Evolutionary conservation across 2,797 vertebrate species (phyloP), one percentile per base, ranked within the genome.

Genomic region (Amblyraja radiata): DNA sequence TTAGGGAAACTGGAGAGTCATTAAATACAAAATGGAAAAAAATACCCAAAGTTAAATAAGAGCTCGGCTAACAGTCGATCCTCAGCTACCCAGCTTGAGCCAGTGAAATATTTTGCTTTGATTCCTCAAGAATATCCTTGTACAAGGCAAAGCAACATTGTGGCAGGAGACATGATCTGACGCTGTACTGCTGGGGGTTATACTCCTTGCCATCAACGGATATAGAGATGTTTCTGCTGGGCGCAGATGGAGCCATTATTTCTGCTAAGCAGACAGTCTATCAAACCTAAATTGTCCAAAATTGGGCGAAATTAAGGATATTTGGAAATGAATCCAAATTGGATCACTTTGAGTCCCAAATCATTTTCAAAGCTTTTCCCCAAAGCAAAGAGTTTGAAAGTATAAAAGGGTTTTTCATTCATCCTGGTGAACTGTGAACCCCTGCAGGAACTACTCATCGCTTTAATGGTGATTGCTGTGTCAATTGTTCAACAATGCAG

Each of bases 221-320:
- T 36, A 16, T 18, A 88, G 23, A 32, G 61, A 11, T 88, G n/a
- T 54, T 88, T 23, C n/a, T 23, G 84, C 61, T 68, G n/a, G n/a
- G 32, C 16, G 8, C 32, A 18, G 6, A 21, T 36, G 61, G 14
- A 36, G n/a, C 14, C 84, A 68, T 68, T 68, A 36, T 68, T 86
- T 65, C 61, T 88, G 32, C 68, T 68, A 32, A 88, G 84, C 63
- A 88, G 84, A 88, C 84, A 68, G 84, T 28, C 84, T 68, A 88
- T 88, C 84, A 88, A 88, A 88, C 21, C 61, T 63, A 88, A 88
- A 88, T 88, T 36, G 61, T 65, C 16, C 63, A 65, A 88, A 88
- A 88, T 88, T 88, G 84, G 21, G 14, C 32, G 23, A 88, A 88
- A 88, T 88, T 88, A 88, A 54, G 84, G 84, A 88, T 88, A 88